Evolutionary conservation across 2,113 vertebrate species (phyloP).

Genomic region (Sclerurus mexicanus): DNA sequence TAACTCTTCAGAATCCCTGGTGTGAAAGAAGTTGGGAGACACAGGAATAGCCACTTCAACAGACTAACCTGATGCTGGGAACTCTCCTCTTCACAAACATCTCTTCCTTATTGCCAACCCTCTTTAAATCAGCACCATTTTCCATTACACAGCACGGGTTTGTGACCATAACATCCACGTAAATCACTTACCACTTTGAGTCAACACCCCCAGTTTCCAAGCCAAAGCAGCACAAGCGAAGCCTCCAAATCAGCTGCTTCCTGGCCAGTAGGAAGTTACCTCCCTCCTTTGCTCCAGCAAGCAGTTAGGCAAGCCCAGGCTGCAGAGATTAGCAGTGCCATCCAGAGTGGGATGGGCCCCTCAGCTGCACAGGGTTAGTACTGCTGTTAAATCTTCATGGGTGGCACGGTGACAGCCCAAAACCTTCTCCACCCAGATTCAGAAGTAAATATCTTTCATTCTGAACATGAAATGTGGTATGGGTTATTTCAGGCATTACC

Average conservation of each 20-base stretch:
- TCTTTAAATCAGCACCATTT: background rate
- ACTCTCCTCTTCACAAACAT: background rate
- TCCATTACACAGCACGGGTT: background rate
- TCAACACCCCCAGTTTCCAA: background rate
- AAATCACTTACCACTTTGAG: background rate
- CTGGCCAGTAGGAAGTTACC: rapidly evolving
- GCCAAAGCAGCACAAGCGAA: background rate
- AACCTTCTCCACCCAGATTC: background rate
- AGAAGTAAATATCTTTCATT: background rate
- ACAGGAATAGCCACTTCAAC: background rate
- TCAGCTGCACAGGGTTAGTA: background rate
- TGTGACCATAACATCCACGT: background rate
- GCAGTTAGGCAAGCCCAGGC: rapidly evolving
- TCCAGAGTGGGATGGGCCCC: background rate
- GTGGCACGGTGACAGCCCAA: rapidly evolving
- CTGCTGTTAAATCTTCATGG: background rate
- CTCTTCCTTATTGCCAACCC: background rate
- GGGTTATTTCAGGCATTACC: background rate
- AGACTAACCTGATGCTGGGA: background rate
- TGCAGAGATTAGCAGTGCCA: background rate
- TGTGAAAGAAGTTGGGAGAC: background rate
- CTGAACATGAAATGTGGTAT: background rate
- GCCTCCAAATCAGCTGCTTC: background rate
- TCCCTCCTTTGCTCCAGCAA: background rate
- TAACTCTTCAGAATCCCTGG: background rate